Base-by-base conservation (phyloP, 2,888 invertebrate genomes). In the Lochmaea crataegi region DNA sequence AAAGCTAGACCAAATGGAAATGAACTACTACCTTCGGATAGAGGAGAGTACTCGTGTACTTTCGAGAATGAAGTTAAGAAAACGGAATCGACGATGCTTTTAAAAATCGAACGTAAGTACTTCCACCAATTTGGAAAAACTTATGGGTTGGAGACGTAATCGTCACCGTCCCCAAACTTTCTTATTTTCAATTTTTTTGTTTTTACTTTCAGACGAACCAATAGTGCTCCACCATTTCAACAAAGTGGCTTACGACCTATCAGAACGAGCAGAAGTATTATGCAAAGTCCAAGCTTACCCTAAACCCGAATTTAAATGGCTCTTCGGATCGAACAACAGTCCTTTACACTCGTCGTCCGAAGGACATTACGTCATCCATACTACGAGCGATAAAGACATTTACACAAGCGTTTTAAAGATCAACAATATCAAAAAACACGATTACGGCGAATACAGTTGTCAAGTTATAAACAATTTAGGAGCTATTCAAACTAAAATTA, bases 231-330 rank as follows among this genome's bases (percentile, higher is more conserved):
- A 94, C 84, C 93, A 94, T 82, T 94, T 95, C 85, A 93, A 93
- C 82, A 95, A 95, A 87, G 96, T 96, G 0, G 97, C 97, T 0
- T 96, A 93, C 83, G 96, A 96, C 84, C 87, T 94, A 7, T 90
- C 92, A 74, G 96, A 96, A 86, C 93, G 92, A 0, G 96, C 96
- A 0, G 94, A 95, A 85, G 94, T 97, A 32, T 90, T 93, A 0
- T 97, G 97, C 86, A 92, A 93, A 83, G 96, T 97, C 14, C 95
- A 96, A 84, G 96, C 97, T 0, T 97, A 95, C 86, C 97, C 97
- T 0, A 94, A 95, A 82, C 96, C 97, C 0, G 95, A 95, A 84
- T 96, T 97, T 86, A 95, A 96, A 82, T 97, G 97, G 97, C 94
- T 92, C 82, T 95, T 92, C 82, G 94, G 93, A 48, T 91, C 92